Evolutionary conservation across 2,888 invertebrate genomes (phyloP).

Genomic region (Ophioninae sp.): DNA sequence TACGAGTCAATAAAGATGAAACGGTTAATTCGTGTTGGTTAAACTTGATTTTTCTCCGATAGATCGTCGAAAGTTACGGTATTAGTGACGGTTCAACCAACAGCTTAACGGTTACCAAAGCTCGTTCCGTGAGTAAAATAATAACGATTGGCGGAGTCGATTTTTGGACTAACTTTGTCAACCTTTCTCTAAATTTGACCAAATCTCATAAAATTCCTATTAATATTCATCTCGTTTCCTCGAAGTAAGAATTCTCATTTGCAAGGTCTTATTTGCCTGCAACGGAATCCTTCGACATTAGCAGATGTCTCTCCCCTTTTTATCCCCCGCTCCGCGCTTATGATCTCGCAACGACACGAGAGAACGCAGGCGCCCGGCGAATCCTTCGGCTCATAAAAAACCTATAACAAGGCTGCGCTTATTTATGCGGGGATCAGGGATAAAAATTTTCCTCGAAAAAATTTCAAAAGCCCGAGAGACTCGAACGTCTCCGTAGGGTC

Average conservation of each 20-base stretch:
- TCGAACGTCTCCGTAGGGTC: neutral
- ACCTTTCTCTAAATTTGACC: neutral
- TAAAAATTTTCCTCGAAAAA: constrained; percentile 54
- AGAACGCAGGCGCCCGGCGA: constrained; percentile 3
- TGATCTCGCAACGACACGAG: neutral
- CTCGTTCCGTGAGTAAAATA: too few species aligned
- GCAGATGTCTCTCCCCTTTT: neutral
- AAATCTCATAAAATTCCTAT: neutral
- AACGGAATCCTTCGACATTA: neutral
- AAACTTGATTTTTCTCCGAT: too few species aligned
- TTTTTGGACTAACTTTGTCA: too few species aligned
- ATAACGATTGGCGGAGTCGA: too few species aligned
- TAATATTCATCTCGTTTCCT: neutral
- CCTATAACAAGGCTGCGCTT: constrained; percentile 13
- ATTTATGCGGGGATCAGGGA: constrained; percentile 15
- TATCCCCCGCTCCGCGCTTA: neutral
- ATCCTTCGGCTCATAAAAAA: constrained; percentile 16
- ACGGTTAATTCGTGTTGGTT: too few species aligned
- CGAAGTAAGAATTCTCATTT: neutral
- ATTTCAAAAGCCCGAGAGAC: constrained; percentile 44
- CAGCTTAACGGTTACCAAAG: too few species aligned
- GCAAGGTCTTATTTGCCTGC: too few species aligned
- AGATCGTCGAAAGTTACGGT: too few species aligned
- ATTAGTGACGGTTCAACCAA: too few species aligned
- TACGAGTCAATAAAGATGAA: too few species aligned